A percentile compares a stretch with the other conserved stretches of the same genome.
Conservation (phyloP, 2,888 invertebrate species). For the Yponomeuta sedellus region DNA sequence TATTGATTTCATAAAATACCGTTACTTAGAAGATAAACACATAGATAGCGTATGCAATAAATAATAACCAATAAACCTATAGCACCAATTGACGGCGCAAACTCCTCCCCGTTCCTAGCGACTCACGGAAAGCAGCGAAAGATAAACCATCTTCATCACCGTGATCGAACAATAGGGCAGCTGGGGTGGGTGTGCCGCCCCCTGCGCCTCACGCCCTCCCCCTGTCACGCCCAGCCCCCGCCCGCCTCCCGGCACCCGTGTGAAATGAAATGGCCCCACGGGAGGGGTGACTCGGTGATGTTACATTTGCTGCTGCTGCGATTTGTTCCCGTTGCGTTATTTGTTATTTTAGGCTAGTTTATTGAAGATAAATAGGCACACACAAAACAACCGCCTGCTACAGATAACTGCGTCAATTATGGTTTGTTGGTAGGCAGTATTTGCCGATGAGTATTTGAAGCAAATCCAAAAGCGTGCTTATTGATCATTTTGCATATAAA, state of each 20-base stretch:
- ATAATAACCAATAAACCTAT: not conserved
- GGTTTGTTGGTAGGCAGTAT: too few relatives aligned
- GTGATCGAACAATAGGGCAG: slow-evolving; percentile 48
- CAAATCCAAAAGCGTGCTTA: too few relatives aligned
- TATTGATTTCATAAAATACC: not conserved
- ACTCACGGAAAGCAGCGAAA: slow-evolving; percentile 15
- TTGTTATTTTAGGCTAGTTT: slow-evolving; percentile 35
- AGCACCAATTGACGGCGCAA: not conserved
- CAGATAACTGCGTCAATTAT: too few relatives aligned
- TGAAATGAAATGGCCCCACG: slow-evolving; percentile 45
- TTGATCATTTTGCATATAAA: too few relatives aligned
- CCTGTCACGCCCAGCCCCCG: slow-evolving; percentile 29
- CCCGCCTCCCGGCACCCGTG: slow-evolving; percentile 52
- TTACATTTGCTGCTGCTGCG: slow-evolving; percentile 44
- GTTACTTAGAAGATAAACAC: not conserved
- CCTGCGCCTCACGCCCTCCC: slow-evolving; percentile 21
- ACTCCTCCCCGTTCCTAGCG: not conserved
- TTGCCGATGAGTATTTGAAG: too few relatives aligned
- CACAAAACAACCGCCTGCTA: too few relatives aligned
- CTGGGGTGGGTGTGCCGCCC: slow-evolving; percentile 50
- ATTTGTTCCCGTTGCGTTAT: slow-evolving; percentile 60
- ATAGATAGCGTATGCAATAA: not conserved
- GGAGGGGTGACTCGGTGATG: slow-evolving; percentile 60
- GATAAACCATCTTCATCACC: slow-evolving; percentile 39
- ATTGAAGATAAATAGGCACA: slow-evolving; percentile 57